Base-by-base conservation (phyloP, 2,888 invertebrate genomes). In the Parnassius mnemosyne region DNA sequence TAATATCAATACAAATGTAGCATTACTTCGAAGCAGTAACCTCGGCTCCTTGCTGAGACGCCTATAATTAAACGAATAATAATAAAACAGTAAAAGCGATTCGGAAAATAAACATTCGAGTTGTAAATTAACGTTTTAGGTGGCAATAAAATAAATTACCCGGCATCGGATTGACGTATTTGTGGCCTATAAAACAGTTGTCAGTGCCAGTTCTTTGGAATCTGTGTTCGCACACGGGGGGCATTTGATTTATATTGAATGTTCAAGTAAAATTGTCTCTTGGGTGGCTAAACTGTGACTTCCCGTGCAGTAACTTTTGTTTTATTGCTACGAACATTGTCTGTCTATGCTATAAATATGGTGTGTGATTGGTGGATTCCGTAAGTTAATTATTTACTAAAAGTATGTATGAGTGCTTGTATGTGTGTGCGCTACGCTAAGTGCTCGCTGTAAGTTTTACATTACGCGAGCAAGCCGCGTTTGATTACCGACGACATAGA, bases 51-150 rank as follows among this genome's bases (percentile, higher is more conserved):
- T 53, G 46, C 57, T 34, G 52, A 53, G 53, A 13, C 46, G 47
- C n/a, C 52, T 57, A 57, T 55, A 58, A 58, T 63, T 58, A 63
- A 46, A 63, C 54, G 41, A 34, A 58, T 34, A 44, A 58, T 51
- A 63, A 54, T 59, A 63, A 63, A 58, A 59, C 55, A 43, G 55
- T 54, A 51, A 44, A 55, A 54, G 51, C 57, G 44, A 54, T 54
- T 61, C 57, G 16, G 10, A 66, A 71, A 69, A 66, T 67, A 71
- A 67, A 66, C 66, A 63, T 57, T 52, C 51, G 57, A 64, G 67
- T 61, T 64, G 68, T 71, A 70, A 71, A 70, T 71, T 69, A 68
- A 63, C 64, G 66, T 69, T 70, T 68, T 68, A 70, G 68, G 57
- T 67, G 66, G 63, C 60, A 61, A 68, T 70, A 68, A 70, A 69